Evolutionary conservation across 2,888 invertebrate genomes (phyloP), one percentile per base, ranked within the genome.

Genomic region (Eutolmus rufibarbis): DNA sequence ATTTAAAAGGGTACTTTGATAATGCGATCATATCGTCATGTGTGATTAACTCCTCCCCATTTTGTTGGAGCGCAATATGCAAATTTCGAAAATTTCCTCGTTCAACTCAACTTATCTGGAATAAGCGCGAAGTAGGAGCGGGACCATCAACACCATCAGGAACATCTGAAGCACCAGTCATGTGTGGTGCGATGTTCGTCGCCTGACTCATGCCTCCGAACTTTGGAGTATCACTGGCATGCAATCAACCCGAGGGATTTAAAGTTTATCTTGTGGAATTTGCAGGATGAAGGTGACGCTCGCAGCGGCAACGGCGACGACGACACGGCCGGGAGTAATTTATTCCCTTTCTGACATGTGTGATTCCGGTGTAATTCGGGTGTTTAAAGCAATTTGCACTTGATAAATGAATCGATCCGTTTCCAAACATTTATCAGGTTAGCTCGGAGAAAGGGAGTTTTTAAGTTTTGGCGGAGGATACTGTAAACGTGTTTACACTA

Each of bases 221-320:
- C 8, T 40, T 40, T 3, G 66, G 23, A 56, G 56, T 28, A 81
- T 81, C 31, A 37, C 78, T 34, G 84, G 43, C 19, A 84, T 84
- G 84, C 74, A 84, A 84, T 84, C 84, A 84, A 28, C 66, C 81
- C 66, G 66, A 23, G 66, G 84, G 84, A 84, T 84, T 84, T 84
- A 84, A 74, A 84, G 84, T 84, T 84, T 84, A 84, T 84, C 84
- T 84, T 23, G 31, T 46, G 84, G 84, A 57, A 84, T 84, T 84
- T 43, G 84, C 37, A 37, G 84, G 40, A 84, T 84, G 84, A 66
- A 84, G 84, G 84, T 74, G 84, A 74, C 84, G 37, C 37, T 37
- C 57, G 5, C 51, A 51, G 51, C 16, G n/a, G 51, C n/a, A n/a
- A 19, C n/a, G n/a, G 51, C n/a, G 51, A n/a, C 51, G 51, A 51